phyloP scores from a whole-genome alignment of 1,140 invertebrate genomes.

The Battus philenor region DNA sequence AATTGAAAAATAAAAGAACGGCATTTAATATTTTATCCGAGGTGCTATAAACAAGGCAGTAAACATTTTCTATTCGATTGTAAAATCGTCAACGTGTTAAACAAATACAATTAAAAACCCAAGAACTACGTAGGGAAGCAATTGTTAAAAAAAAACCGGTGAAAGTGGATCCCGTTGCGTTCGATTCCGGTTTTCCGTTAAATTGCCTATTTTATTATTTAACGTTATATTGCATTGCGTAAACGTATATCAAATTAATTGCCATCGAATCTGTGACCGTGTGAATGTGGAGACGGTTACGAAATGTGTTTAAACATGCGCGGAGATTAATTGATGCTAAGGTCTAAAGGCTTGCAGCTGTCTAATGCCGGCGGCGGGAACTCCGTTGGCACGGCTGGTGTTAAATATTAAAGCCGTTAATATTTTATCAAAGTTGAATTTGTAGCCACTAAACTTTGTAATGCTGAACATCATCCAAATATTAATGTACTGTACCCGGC shows the following conservation, averaged over 20 bases:
- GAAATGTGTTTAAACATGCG: neutral
- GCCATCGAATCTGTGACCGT: neutral
- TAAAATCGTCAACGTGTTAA: no score
- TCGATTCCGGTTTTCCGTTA: conserved; percentile 5
- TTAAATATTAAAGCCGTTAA: no score
- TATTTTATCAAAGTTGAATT: no score
- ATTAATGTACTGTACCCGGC: no score
- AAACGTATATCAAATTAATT: neutral
- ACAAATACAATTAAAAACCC: no score
- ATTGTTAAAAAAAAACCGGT: conserved; percentile 8
- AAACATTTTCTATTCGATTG: no score
- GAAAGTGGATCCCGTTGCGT: conserved; percentile 7
- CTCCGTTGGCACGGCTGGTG: no score
- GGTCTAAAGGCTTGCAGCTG: neutral
- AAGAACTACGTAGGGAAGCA: no score
- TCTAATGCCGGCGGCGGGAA: no score
- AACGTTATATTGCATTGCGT: neutral
- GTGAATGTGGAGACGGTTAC: neutral
- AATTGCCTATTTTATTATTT: conserved; percentile 1
- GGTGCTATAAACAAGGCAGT: no score
- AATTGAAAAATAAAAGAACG: no score
- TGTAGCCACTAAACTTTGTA: neutral
- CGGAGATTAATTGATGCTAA: neutral
- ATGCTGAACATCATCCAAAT: neutral
- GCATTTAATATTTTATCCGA: no score